Conservation (phyloP, 2,888 invertebrate genomes). For the Philopedon plagiatum region DNA sequence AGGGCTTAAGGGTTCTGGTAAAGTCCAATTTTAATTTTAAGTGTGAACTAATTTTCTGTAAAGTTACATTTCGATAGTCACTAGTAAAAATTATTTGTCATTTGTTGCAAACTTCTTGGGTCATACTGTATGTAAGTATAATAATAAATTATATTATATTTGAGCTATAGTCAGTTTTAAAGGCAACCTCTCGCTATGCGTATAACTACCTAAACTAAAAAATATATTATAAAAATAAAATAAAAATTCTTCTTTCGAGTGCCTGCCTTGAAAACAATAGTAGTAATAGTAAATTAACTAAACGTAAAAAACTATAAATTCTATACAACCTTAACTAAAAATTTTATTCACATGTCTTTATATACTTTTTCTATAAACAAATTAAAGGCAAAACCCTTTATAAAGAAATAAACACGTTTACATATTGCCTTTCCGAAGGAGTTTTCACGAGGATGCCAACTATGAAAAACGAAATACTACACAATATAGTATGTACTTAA, state of each 20-base stretch:
- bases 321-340: slow-evolving; percentile 59
- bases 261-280: slow-evolving; percentile 40
- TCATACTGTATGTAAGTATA: slow-evolving; percentile 40
- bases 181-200: slow-evolving; percentile 27
- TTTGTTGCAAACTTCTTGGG: too few species aligned
- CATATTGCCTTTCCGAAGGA: slow-evolving; percentile 40
- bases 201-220: slow-evolving; percentile 44
- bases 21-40: too few species aligned
- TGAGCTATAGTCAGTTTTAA: slow-evolving; percentile 48
- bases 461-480: slow-evolving; percentile 9
- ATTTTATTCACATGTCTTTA: slow-evolving; percentile 61
- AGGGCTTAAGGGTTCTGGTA: too few species aligned
- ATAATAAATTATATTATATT: slow-evolving; percentile 48
- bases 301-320: slow-evolving; percentile 52
- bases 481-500: neutral
- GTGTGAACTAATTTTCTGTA: too few species aligned
- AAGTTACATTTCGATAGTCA: too few species aligned
- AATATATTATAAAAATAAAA: slow-evolving; percentile 41
- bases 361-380: slow-evolving; percentile 55
- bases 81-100: too few species aligned
- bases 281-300: slow-evolving; percentile 42
- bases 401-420: slow-evolving; percentile 31
- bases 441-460: slow-evolving; percentile 34
- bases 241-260: slow-evolving; percentile 37
- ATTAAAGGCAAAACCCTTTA: slow-evolving; percentile 34